A percentile compares a stretch with the other conserved stretches of the same genome.
Conservation (phyloP, 2,888 invertebrate genomes). For the Luperina testacea region DNA sequence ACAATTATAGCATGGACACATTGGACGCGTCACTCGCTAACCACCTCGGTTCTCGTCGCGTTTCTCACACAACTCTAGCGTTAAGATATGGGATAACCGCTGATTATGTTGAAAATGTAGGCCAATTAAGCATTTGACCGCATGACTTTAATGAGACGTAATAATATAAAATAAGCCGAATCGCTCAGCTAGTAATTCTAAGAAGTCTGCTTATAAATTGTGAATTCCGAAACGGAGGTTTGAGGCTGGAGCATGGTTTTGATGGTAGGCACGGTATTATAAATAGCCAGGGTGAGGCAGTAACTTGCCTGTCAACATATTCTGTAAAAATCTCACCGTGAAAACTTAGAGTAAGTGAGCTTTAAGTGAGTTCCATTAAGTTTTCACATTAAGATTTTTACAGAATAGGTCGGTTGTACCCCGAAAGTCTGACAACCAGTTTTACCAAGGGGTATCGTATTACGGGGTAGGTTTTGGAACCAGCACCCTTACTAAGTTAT, state of each 20-base stretch:
- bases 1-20: constrained; percentile 33
- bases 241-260: constrained; percentile 29
- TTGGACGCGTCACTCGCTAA: constrained; percentile 16
- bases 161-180: constrained; percentile 68
- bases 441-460: no score
- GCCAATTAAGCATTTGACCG: constrained; percentile 77
- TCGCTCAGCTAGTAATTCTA: constrained; percentile 67
- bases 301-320: background rate
- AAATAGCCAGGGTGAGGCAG: constrained; percentile 2
- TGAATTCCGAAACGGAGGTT: constrained; percentile 60
- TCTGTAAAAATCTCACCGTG: background rate
- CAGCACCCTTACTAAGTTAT: no score
- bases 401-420: background rate
- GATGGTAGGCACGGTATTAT: background rate
- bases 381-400: background rate
- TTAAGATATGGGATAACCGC: constrained; percentile 56
- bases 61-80: constrained; percentile 56
- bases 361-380: background rate
- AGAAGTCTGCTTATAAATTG: constrained; percentile 69
- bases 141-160: constrained; percentile 69
- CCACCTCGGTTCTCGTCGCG: constrained; percentile 19
- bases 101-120: constrained; percentile 71
- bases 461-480: no score
- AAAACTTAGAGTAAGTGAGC: background rate
- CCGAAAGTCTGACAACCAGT: no score